Evolutionary conservation across 2,113 vertebrate genomes (phyloP).

Genomic region (Potamarius usumacintae): DNA sequence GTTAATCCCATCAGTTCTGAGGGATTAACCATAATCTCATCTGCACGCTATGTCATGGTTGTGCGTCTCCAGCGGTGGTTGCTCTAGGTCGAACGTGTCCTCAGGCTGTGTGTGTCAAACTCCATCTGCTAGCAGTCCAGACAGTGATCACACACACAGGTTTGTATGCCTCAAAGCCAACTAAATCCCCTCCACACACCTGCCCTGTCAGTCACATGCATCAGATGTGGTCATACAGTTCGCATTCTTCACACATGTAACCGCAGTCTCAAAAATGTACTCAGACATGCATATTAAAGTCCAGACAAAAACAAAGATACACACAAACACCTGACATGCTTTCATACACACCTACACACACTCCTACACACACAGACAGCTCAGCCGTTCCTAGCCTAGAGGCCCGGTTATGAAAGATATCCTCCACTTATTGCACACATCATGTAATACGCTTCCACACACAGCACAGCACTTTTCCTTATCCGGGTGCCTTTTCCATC

Average conservation of each 20-base stretch:
- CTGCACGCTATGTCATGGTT: constrained; percentile 32
- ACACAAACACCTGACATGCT: constrained; percentile 12
- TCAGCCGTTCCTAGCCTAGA: constrained; percentile 16
- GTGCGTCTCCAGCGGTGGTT: constrained; percentile 24
- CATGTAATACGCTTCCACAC: constrained; percentile 13
- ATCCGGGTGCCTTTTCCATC: constrained; percentile 16
- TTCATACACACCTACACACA: background rate
- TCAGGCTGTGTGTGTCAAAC: constrained; percentile 40
- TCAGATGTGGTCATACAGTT: background rate
- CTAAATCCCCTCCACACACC: constrained; percentile 29
- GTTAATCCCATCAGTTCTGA: constrained; percentile 49
- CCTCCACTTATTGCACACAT: constrained; percentile 4
- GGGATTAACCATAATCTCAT: constrained; percentile 44
- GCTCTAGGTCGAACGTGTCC: constrained; percentile 38
- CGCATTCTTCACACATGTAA: background rate
- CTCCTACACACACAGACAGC: background rate
- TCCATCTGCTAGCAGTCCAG: constrained; percentile 19
- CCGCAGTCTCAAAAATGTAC: constrained; percentile 28
- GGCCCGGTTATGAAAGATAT: constrained; percentile 27
- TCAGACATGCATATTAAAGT: constrained; percentile 25
- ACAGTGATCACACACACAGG: constrained; percentile 13
- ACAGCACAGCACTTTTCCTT: constrained; percentile 1
- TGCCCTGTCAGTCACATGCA: constrained; percentile 37
- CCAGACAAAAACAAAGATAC: background rate
- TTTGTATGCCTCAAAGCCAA: constrained; percentile 20